These are phyloP conservation scores for Elgaria multicarinata DNA, from an alignment of 2,113 vertebrate species.

Conservation along the genomic window DNA sequence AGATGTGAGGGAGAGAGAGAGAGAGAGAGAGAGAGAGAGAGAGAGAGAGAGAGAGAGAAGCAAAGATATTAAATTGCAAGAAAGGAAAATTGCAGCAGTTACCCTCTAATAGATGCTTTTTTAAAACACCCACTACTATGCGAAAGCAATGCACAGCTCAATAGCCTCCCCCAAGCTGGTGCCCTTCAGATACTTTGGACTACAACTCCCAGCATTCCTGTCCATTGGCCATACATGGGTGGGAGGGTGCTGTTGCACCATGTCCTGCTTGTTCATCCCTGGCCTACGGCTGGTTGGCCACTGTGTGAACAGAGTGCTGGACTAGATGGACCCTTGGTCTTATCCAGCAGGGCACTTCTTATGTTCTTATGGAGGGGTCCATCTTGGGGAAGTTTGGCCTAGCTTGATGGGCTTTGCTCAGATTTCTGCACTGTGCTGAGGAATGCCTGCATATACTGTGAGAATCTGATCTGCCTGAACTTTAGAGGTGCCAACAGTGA, in stretches of 20 bases:
- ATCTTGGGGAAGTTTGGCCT: too few species aligned
- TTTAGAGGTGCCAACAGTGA: not conserved
- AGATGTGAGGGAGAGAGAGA: not conserved
- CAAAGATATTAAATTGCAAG: conserved; percentile 19
- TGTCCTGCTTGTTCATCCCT: too few species aligned
- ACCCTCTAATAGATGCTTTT: not conserved
- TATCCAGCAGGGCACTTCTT: too few species aligned
- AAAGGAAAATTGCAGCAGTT: not conserved
- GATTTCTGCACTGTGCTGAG: not conserved
- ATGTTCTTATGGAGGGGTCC: too few species aligned
- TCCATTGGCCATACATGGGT: too few species aligned
- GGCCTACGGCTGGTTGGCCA: too few species aligned
- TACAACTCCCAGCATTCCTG: too few species aligned
- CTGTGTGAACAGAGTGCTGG: too few species aligned
- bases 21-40: not conserved
- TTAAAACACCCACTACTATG: not conserved
- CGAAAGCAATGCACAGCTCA: not conserved
- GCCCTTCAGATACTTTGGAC: too few species aligned
- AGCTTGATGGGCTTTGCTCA: not conserved
- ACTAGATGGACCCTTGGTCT: too few species aligned
- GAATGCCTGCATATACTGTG: not conserved
- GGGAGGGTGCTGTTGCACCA: too few species aligned
- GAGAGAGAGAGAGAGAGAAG: conserved; percentile 15
- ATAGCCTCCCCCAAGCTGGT: too few species aligned
- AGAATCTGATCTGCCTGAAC: not conserved